These are phyloP conservation scores for Cartodere bifasciata DNA, from an alignment of 2,888 invertebrate genomes.

Conservation along the genomic window DNA sequence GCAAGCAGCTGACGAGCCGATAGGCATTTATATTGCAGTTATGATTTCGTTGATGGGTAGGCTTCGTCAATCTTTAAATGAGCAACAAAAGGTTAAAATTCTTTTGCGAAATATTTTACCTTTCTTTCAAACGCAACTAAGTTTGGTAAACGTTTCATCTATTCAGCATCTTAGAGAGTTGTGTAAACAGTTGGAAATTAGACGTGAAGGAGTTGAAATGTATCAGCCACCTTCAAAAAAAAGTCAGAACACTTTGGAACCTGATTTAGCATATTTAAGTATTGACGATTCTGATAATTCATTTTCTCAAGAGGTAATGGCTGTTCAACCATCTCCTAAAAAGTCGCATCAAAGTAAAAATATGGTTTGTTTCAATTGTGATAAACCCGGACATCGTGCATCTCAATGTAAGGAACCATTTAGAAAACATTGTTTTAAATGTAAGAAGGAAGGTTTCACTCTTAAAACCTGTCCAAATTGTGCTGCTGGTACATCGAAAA, in stretches of 20 bases:
- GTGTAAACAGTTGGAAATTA: constrained; percentile 10
- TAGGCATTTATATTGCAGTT: constrained; percentile 13
- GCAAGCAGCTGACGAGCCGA: constrained; percentile 17
- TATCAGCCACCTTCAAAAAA: constrained; percentile 6
- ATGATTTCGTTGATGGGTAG: constrained; percentile 7
- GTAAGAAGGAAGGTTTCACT: constrained; percentile 8
- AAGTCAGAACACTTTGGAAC: constrained; percentile 4
- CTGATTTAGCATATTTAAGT: constrained; percentile 8
- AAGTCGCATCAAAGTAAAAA: background rate
- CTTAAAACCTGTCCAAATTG: constrained; percentile 12
- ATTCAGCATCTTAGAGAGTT: constrained; percentile 9
- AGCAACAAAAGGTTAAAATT: constrained; percentile 10
- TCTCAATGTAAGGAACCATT: constrained; percentile 6
- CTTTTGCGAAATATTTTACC: constrained; percentile 12
- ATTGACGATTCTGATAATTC: too few relatives aligned
- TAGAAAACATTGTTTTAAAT: constrained; percentile 10
- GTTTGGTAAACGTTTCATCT: constrained; percentile 8
- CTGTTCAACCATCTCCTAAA: too few relatives aligned
- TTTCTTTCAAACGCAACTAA: constrained; percentile 10
- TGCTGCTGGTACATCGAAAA: constrained; percentile 13
- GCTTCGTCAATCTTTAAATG: constrained; percentile 5
- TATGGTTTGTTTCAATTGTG: constrained; percentile 10
- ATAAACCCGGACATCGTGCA: constrained; percentile 9
- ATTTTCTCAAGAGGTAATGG: too few relatives aligned
- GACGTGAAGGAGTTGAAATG: constrained; percentile 6